phyloP scores from a whole-genome alignment of 2,888 invertebrate genomes.

The Tolmerus cingulatus region DNA sequence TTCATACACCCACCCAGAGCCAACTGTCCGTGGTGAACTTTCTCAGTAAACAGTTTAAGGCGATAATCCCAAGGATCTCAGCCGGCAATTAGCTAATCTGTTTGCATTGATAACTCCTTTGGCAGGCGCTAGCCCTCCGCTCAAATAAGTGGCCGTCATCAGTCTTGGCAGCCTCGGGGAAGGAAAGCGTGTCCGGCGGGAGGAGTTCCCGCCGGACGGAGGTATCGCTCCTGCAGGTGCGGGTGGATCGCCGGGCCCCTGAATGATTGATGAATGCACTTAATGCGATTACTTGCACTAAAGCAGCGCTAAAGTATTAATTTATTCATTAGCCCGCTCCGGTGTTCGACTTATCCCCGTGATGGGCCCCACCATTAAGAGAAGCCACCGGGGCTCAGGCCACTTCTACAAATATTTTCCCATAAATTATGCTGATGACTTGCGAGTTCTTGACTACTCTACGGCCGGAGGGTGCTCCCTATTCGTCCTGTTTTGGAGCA shows the following conservation, averaged over 20 bases:
- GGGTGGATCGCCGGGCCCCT: background rate
- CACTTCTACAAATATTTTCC: slow-evolving; percentile 37
- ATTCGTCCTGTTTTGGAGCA: background rate
- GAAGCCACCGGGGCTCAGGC: background rate
- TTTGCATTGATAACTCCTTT: slow-evolving; percentile 25
- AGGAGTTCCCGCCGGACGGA: background rate
- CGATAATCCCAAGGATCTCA: slow-evolving; percentile 7
- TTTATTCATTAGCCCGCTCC: slow-evolving; percentile 46
- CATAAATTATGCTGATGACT: slow-evolving; percentile 42
- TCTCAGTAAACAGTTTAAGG: background rate
- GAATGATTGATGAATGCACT: slow-evolving; percentile 50
- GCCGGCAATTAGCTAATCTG: slow-evolving; percentile 6
- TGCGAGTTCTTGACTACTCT: background rate
- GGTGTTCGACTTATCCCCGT: slow-evolving; percentile 6
- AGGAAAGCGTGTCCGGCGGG: background rate
- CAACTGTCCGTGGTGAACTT: background rate
- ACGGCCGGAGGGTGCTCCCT: background rate
- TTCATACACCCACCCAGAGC: background rate
- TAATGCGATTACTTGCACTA: slow-evolving; percentile 48
- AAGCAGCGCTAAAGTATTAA: slow-evolving; percentile 44
- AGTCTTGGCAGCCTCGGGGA: background rate
- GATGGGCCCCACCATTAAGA: background rate
- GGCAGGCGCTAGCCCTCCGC: background rate
- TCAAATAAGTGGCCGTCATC: background rate
- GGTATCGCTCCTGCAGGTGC: background rate